Conservation (phyloP, 1,140 invertebrate genomes). For the Dendrolimus kikuchii region DNA sequence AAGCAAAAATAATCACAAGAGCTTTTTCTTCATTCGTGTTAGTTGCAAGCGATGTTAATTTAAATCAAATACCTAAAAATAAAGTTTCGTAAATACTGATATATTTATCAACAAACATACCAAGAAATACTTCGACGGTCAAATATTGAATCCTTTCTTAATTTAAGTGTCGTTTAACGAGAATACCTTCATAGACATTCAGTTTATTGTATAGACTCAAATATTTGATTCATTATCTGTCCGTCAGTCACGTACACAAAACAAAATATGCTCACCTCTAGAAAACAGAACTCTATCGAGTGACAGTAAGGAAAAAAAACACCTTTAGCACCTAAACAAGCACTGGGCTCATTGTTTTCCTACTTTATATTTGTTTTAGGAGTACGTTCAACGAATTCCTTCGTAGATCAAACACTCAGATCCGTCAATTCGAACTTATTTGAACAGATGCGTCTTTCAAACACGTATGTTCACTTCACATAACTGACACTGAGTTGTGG, state of each 20-base stretch:
- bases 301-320: background rate
- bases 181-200: no score
- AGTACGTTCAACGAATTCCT: conserved; percentile 49
- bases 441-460: conserved; percentile 38
- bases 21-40: no score
- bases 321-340: conserved; percentile 51
- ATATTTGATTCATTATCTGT: conserved; percentile 8
- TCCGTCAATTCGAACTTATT: conserved; percentile 39
- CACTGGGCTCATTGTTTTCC: conserved; percentile 50
- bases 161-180: no score
- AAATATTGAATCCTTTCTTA: no score
- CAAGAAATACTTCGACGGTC: no score
- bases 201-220: conserved; percentile 3
- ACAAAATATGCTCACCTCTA: conserved; percentile 27
- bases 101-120: no score
- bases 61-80: no score
- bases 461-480: conserved; percentile 31
- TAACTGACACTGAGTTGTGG: conserved; percentile 34
- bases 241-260: conserved; percentile 19
- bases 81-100: no score
- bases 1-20: background rate
- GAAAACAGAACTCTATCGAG: no score
- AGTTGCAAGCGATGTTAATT: no score
- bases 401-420: conserved; percentile 34
- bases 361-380: conserved; percentile 49